phyloP scores from a whole-genome alignment of 2,888 invertebrate genomes.

The Zele albiditarsus region DNA sequence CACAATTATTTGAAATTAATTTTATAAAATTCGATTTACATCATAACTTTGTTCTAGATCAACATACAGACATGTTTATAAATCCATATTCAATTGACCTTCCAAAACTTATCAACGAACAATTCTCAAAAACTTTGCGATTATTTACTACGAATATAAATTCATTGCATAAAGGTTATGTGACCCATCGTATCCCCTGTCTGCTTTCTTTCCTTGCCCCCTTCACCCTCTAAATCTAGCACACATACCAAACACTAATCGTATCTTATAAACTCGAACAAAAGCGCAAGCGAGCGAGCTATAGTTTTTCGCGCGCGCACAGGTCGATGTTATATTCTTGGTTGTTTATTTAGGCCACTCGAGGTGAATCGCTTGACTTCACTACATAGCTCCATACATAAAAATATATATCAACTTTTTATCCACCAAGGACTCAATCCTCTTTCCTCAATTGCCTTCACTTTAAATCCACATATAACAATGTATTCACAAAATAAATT shows the following conservation, averaged over 20 bases:
- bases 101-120: neutral
- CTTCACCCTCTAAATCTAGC: neutral
- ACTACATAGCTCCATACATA: neutral
- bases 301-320: constrained; percentile 40
- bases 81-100: neutral
- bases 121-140: neutral
- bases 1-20: no score
- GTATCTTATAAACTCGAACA: constrained; percentile 1
- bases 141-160: neutral
- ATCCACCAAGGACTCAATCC: constrained; percentile 23
- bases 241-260: neutral
- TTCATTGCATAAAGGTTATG: neutral
- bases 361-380: constrained; percentile 67
- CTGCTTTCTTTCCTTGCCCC: neutral
- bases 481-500: neutral
- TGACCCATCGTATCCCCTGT: neutral
- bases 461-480: neutral
- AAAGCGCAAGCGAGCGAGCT: constrained; percentile 48
- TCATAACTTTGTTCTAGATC: neutral
- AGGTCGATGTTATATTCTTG: constrained; percentile 72
- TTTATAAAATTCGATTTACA: no score
- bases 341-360: constrained; percentile 73
- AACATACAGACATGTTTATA: neutral
- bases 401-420: neutral
- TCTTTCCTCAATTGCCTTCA: constrained; percentile 1